A percentile compares a stretch with the other conserved stretches of the same genome.
Conservation (phyloP, 1,140 invertebrate species). For the Dendroctonus valens region DNA sequence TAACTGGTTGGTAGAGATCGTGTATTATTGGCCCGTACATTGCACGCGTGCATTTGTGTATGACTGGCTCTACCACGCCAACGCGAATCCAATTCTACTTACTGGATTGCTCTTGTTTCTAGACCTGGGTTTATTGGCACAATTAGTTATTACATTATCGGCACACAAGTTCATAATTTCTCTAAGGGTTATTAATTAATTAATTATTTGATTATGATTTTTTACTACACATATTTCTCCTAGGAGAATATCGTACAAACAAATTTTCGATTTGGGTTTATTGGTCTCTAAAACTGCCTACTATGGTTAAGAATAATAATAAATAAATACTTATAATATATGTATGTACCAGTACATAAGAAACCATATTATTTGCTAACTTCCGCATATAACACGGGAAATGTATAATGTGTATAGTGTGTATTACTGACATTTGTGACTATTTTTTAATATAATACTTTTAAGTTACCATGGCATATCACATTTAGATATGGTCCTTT, state of each 20-base stretch:
- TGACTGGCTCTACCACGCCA: no score
- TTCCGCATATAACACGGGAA: neutral
- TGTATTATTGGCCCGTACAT: conserved; percentile 31
- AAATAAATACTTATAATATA: no score
- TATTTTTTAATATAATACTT: conserved; percentile 25
- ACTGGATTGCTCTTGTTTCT: neutral
- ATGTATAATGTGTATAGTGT: no score
- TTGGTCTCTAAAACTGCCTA: no score
- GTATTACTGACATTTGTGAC: conserved; percentile 9
- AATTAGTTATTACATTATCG: conserved; percentile 3
- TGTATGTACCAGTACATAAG: neutral
- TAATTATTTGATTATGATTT: neutral
- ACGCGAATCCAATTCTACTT: conserved; percentile 6
- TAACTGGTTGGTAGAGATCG: no score
- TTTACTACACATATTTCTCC: no score
- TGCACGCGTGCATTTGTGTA: conserved; percentile 16
- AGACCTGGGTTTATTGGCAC: conserved; percentile 27
- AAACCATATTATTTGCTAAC: conserved; percentile 1
- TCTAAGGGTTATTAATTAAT: neutral
- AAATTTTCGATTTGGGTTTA: no score
- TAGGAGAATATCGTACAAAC: no score
- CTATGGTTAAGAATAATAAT: no score
- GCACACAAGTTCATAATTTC: conserved; percentile 3
- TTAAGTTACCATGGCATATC: conserved; percentile 30
- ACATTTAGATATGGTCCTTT: conserved; percentile 34